These are phyloP conservation scores for Eupithecia pulchellata DNA, from an alignment of 2,888 invertebrate species.

Conservation along the genomic window DNA sequence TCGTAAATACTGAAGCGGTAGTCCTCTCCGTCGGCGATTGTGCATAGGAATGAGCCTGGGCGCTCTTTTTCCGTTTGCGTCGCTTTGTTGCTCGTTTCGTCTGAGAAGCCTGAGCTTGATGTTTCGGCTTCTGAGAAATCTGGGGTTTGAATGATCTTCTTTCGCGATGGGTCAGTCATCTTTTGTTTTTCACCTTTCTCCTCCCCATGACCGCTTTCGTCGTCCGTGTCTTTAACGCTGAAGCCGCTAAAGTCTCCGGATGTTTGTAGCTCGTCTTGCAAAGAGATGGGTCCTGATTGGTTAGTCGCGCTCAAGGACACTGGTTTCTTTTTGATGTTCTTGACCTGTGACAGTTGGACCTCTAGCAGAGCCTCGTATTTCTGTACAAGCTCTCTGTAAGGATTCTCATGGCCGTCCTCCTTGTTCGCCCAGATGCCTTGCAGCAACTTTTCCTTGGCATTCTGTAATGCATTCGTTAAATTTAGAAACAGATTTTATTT, in stretches of 20 bases:
- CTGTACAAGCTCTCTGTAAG: constrained; percentile 92
- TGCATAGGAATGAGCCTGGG: constrained; percentile 93
- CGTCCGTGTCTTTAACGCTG: constrained; percentile 87
- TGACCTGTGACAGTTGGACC: constrained; percentile 88
- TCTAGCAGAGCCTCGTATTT: constrained; percentile 94
- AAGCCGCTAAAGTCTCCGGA: constrained; percentile 90
- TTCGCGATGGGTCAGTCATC: constrained; percentile 74
- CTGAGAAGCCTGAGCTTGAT: constrained; percentile 93
- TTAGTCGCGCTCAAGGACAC: constrained; percentile 60
- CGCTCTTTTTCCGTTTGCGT: constrained; percentile 92
- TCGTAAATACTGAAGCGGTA: constrained; percentile 94
- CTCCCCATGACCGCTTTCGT: constrained; percentile 87
- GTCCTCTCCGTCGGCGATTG: constrained; percentile 93
- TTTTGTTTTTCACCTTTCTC: constrained; percentile 82
- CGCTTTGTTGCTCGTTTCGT: constrained; percentile 92
- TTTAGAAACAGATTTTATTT: constrained; percentile 18
- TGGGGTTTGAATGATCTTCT: constrained; percentile 89
- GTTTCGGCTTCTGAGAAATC: constrained; percentile 95
- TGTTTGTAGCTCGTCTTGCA: constrained; percentile 91
- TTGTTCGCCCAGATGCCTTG: constrained; percentile 84
- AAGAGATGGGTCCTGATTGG: constrained; percentile 78
- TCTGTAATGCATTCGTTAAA: constrained; percentile 61
- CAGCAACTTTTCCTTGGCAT: constrained; percentile 81
- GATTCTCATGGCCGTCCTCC: constrained; percentile 86
- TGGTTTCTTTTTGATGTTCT: constrained; percentile 77